Conservation (phyloP, 2,113 vertebrate species). For the Stegostoma tigrinum region DNA sequence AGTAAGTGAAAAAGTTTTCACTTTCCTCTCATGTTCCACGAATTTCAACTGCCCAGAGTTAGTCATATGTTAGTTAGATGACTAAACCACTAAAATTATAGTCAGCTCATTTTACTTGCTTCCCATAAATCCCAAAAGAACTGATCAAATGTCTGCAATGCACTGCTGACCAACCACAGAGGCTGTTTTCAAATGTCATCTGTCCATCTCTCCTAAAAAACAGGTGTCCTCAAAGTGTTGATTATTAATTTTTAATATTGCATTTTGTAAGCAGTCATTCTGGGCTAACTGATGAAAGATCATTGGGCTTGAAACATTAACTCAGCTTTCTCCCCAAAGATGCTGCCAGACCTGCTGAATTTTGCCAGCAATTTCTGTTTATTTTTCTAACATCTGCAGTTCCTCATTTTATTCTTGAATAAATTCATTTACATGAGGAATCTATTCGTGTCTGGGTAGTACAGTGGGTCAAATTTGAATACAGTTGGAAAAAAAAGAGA, state of each 20-base stretch:
- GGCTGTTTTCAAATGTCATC: background rate
- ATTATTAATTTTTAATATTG: background rate
- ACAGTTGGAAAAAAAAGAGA: background rate
- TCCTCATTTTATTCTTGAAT: background rate
- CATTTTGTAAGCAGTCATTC: background rate
- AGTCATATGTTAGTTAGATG: conserved; percentile 30
- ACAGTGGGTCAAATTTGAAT: background rate
- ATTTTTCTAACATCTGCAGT: too few relatives aligned
- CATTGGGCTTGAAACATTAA: too few relatives aligned
- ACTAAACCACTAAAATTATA: conserved; percentile 14
- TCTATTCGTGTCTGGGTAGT: background rate
- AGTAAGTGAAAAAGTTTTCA: conserved; percentile 11
- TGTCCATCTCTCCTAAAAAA: background rate
- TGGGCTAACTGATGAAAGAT: too few relatives aligned
- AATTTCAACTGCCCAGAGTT: conserved; percentile 14
- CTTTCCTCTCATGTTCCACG: background rate
- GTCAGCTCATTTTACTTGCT: conserved; percentile 6
- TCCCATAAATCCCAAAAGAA: background rate
- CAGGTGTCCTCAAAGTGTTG: background rate
- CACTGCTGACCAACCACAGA: background rate
- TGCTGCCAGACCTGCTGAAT: too few relatives aligned
- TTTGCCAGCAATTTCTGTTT: too few relatives aligned
- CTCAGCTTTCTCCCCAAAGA: too few relatives aligned
- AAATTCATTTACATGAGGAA: background rate
- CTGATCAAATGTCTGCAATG: background rate